These are phyloP conservation scores for Buceros bicornis DNA, from an alignment of 2,797 vertebrate species.

Conservation along the genomic window DNA sequence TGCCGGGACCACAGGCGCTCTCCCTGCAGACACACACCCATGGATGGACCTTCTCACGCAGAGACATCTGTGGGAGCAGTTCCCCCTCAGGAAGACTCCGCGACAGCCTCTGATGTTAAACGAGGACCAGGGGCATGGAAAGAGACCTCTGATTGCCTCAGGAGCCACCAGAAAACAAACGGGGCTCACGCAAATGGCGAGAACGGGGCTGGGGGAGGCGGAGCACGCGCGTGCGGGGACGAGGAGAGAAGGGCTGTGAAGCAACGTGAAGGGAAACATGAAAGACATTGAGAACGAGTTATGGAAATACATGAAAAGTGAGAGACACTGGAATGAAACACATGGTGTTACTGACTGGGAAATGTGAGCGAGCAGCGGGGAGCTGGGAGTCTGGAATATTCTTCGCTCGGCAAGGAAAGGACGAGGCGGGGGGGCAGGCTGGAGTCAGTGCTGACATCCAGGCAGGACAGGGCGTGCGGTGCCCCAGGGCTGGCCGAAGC, in stretches of 20 bases:
- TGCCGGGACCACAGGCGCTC: too few relatives aligned
- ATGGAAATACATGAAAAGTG: conserved; percentile 49
- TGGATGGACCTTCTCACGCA: fast-evolving
- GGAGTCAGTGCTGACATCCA: fast-evolving
- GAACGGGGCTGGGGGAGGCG: not conserved
- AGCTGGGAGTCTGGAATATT: not conserved
- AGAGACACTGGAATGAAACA: conserved; percentile 14
- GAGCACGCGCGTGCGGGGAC: not conserved
- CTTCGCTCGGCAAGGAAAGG: not conserved
- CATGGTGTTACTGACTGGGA: not conserved
- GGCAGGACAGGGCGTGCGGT: not conserved
- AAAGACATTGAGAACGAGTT: conserved; percentile 25
- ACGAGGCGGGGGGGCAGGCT: not conserved
- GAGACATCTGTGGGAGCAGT: fast-evolving
- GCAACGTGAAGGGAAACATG: not conserved
- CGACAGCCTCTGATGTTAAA: not conserved
- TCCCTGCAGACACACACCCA: not conserved
- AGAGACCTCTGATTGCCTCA: not conserved
- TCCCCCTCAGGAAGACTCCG: not conserved
- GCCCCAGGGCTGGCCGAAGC: not conserved
- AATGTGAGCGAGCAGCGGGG: not conserved
- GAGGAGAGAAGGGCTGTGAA: not conserved
- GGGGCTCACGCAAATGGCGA: not conserved
- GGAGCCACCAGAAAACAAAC: not conserved
- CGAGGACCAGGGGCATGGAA: not conserved